Percentiles rank a stretch among this genome's conserved stretches.
Conservation (phyloP, 1,140 invertebrate species). For the Monomorium pharaonis region DNA sequence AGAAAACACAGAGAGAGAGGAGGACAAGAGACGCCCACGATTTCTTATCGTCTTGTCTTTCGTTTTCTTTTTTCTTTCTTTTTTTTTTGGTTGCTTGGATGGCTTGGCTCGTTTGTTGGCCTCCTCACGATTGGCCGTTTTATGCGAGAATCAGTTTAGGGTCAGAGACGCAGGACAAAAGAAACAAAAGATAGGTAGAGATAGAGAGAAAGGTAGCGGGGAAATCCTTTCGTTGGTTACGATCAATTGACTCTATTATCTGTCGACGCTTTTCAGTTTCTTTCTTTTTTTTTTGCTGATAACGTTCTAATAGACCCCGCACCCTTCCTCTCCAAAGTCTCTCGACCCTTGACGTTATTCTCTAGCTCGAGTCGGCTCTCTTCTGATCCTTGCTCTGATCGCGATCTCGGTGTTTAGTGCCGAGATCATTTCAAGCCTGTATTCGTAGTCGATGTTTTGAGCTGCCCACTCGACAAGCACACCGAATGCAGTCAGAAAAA, state of each 20-base stretch:
- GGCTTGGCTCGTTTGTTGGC: background rate
- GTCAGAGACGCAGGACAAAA: constrained; percentile 35
- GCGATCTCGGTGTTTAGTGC: constrained; percentile 48
- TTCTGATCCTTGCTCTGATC: constrained; percentile 75
- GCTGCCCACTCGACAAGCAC: background rate
- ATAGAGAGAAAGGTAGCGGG: constrained; percentile 21
- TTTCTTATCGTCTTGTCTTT: constrained; percentile 63
- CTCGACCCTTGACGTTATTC: constrained; percentile 55
- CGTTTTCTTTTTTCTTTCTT: constrained; percentile 40
- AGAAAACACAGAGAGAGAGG: constrained; percentile 83
- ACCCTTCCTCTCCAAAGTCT: constrained; percentile 51
- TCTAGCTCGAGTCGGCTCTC: constrained; percentile 68
- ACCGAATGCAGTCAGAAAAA: constrained; percentile 16
- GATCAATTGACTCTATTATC: constrained; percentile 31
- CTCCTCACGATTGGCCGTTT: constrained; percentile 27
- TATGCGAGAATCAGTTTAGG: constrained; percentile 26
- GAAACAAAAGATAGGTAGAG: background rate
- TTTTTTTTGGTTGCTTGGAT: background rate
- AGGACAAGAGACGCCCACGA: constrained; percentile 82
- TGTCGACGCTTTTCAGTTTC: background rate
- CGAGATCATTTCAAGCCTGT: constrained; percentile 48
- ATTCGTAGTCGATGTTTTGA: constrained; percentile 47
- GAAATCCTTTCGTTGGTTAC: constrained; percentile 22
- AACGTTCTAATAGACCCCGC: background rate
- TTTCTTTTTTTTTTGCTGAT: constrained; percentile 28